These are phyloP conservation scores for Mercenaria mercenaria DNA, from an alignment of 1,140 invertebrate species.

Conservation along the genomic window DNA sequence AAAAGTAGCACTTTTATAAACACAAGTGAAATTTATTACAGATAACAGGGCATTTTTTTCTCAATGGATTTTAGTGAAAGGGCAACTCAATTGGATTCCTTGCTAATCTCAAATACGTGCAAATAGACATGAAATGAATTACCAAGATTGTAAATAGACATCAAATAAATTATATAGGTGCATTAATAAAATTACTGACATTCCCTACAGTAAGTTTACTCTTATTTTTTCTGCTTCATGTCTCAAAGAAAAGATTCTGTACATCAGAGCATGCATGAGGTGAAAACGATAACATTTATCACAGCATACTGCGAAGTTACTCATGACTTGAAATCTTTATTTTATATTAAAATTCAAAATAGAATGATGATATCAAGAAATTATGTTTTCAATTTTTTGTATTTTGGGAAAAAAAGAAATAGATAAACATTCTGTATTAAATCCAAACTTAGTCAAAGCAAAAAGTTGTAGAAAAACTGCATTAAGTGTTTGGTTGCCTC, in stretches of 20 bases:
- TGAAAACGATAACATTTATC: not conserved
- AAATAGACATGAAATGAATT: not conserved
- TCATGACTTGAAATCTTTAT: not conserved
- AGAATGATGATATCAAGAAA: too few species aligned
- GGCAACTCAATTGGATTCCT: not conserved
- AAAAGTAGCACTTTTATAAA: too few species aligned
- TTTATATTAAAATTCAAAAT: not conserved
- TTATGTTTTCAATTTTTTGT: too few species aligned
- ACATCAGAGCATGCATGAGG: not conserved
- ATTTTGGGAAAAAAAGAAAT: too few species aligned
- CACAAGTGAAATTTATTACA: too few species aligned
- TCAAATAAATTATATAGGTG: not conserved
- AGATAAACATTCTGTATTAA: too few species aligned
- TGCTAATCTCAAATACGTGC: not conserved
- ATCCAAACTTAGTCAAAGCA: too few species aligned
- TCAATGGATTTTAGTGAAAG: not conserved
- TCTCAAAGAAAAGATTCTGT: not conserved
- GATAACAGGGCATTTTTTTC: not conserved
- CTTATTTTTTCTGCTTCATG: constrained; percentile 4
- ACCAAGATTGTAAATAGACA: not conserved
- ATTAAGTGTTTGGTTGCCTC: too few species aligned
- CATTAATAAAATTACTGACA: constrained; percentile 28
- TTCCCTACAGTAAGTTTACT: not conserved
- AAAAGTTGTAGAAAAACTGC: too few species aligned
- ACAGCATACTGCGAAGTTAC: not conserved